Base-by-base conservation (phyloP, 2,888 invertebrate genomes). In the Portevinia maculata region DNA sequence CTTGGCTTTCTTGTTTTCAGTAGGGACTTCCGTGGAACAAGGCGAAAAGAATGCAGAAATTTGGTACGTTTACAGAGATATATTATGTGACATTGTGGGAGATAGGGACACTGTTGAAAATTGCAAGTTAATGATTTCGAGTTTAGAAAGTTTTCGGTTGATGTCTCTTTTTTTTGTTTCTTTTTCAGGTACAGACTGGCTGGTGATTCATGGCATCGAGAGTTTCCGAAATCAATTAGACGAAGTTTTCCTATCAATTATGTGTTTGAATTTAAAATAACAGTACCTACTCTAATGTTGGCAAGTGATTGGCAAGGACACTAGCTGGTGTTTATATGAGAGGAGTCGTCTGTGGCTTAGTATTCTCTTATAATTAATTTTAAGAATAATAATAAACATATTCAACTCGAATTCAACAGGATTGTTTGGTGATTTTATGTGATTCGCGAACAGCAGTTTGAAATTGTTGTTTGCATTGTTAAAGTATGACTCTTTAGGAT, bases 71-170 rank as follows among this genome's bases (percentile, higher is more conserved):
- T n/a, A 52, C 50, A 19, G 59, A 32, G 62, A 62, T 60, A 34
- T 48, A 28, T 53, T 19, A 37, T 57, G 57, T 46, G 50, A 28
- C 50, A 57, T 6, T 39, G 37, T 34, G 9, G 15, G 30, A 24
- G 9, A 46, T 19, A 39, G 34, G 52, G 44, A 57, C 34, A 24
- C 37, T 15, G 65, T 37, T 65, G 41, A 59, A 73, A 71, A 79
- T 79, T 60, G 73, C 53, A 73, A 79, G 73, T 79, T 79, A 79
- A 79, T 79, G 73, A 73, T 67, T 73, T 57, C 30, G 39, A 59
- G 30, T 57, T 55, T 37, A 28, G 13, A 59, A 48, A 17, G 24
- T 19, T 46, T 44, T 8, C 1, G 1, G 0, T 5, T 19, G n/a
- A n/a, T 24, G 3, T 52, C 19, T 17, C 2, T 8, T 32, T 46